Conservation (phyloP, 2,888 invertebrate species). For the Catocala sponsa region DNA sequence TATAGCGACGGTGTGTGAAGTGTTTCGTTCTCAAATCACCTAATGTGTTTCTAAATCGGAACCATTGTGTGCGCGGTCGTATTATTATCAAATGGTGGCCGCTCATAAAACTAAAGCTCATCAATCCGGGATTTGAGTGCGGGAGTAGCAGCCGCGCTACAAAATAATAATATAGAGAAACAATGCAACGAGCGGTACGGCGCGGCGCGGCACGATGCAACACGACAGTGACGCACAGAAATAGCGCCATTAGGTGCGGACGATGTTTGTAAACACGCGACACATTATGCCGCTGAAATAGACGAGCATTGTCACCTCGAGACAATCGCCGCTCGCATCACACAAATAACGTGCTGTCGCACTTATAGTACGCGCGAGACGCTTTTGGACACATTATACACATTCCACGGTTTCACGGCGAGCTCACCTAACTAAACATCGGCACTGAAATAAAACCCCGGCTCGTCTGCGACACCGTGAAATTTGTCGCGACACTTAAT, state of each 20-base stretch:
- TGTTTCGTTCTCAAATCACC: constrained; percentile 35
- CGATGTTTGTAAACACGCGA: constrained; percentile 75
- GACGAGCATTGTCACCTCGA: constrained; percentile 53
- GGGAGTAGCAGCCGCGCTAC: constrained; percentile 28
- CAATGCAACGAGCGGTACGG: constrained; percentile 14
- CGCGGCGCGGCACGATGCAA: constrained; percentile 5
- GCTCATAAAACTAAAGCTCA: constrained; percentile 63
- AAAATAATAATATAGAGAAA: neutral
- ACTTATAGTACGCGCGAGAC: constrained; percentile 43
- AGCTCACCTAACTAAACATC: constrained; percentile 65
- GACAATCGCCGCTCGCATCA: constrained; percentile 46
- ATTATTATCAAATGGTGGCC: constrained; percentile 47
- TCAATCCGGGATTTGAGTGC: constrained; percentile 56
- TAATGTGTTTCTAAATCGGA: constrained; percentile 57
- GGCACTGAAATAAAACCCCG: constrained; percentile 57
- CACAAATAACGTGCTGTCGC: constrained; percentile 43
- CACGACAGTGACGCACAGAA: constrained; percentile 49
- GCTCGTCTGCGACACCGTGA: constrained; percentile 52
- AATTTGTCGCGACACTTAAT: constrained; percentile 77
- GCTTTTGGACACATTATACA: constrained; percentile 53
- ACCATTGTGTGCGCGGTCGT: constrained; percentile 44
- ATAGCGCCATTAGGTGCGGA: constrained; percentile 76
- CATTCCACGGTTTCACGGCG: constrained; percentile 66
- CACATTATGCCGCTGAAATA: constrained; percentile 54
- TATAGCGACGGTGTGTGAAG: constrained; percentile 15